Conservation (phyloP, 2,888 invertebrate species). For the Drosophila phalerata region DNA sequence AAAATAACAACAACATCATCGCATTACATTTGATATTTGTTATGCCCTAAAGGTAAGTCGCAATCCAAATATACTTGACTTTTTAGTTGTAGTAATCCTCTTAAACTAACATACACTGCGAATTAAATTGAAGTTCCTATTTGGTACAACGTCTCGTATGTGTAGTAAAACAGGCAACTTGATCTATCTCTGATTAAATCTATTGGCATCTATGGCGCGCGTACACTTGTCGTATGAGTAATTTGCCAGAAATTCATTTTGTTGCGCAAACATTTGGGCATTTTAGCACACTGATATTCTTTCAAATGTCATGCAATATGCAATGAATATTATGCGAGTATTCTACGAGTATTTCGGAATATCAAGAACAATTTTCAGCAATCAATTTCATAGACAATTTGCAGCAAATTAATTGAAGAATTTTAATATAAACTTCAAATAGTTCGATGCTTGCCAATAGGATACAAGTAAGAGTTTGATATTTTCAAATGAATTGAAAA, state of each 20-base stretch:
- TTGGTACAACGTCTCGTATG: constrained; percentile 4
- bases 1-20: constrained; percentile 25
- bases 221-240: constrained; percentile 11
- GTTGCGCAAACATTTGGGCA: constrained; percentile 20
- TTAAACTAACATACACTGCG: not conserved
- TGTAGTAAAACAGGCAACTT: constrained; percentile 18
- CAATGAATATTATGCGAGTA: not conserved
- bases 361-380: not conserved
- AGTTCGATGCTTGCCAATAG: constrained; percentile 5
- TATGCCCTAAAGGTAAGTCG: constrained; percentile 64
- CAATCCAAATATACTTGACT: constrained; percentile 8
- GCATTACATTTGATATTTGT: constrained; percentile 60
- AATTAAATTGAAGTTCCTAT: not conserved
- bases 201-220: not conserved
- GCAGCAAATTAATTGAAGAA: constrained; percentile 1
- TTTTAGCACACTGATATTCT: constrained; percentile 3
- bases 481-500: not conserved
- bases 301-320: constrained; percentile 3
- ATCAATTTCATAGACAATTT: constrained; percentile 1
- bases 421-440: not conserved
- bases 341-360: not conserved
- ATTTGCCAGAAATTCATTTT: constrained; percentile 23
- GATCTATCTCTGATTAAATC: constrained; percentile 16
- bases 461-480: not conserved
- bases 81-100: constrained; percentile 14